Evolutionary conservation across 2,797 vertebrate species (phyloP).

Genomic region (Eulemur mongoz): DNA sequence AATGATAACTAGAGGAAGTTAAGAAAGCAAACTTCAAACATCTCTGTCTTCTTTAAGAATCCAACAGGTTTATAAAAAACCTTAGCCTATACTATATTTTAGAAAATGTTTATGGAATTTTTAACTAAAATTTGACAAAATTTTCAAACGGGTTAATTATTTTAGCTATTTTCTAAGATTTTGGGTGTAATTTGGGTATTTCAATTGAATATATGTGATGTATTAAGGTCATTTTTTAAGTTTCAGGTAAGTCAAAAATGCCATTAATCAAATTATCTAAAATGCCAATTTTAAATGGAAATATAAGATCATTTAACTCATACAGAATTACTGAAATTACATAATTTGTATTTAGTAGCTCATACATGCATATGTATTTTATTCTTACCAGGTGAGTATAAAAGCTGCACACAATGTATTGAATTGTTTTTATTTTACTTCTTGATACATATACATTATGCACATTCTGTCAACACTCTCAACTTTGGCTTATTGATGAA

Average conservation of each 20-base stretch:
- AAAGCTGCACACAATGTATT: neutral
- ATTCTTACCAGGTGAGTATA: neutral
- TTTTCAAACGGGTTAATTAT: neutral
- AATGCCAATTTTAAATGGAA: neutral
- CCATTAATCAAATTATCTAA: neutral
- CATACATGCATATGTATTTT: neutral
- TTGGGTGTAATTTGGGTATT: neutral
- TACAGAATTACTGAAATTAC: neutral
- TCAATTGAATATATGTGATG: neutral
- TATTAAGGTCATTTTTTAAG: neutral
- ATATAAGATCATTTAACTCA: neutral
- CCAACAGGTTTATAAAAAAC: neutral
- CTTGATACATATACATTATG: neutral
- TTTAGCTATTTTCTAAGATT: neutral
- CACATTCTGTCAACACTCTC: neutral
- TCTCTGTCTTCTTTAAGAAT: neutral
- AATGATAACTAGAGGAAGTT: neutral
- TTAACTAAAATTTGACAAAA: slow-evolving; percentile 16
- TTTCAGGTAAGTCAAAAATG: neutral
- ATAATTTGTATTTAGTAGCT: neutral
- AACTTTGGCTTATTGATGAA: neutral
- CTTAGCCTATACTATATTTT: neutral
- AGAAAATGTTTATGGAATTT: neutral
- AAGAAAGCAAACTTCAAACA: neutral
- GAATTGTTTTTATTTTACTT: neutral